Percentiles rank a stretch among this genome's conserved stretches.
These are phyloP conservation scores for Spilogale gracilis DNA, from an alignment of 2,113 vertebrate genomes.

Conservation along the genomic window DNA sequence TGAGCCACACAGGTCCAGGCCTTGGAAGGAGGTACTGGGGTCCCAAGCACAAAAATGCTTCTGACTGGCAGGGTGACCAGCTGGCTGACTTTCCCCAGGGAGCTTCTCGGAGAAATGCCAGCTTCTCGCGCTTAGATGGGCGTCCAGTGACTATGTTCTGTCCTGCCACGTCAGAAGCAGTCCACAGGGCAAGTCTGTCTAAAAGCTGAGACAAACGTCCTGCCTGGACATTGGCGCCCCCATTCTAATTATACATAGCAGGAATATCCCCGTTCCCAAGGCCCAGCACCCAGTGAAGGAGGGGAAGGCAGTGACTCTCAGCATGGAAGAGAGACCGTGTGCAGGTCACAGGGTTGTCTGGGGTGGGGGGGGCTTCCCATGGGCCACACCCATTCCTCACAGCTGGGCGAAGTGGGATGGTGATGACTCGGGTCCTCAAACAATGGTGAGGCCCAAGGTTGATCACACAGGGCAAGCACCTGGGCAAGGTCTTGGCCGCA, in stretches of 20 bases:
- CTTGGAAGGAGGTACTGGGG: not conserved
- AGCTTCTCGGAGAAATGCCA: not conserved
- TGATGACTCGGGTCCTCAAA: not conserved
- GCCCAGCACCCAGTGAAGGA: not conserved
- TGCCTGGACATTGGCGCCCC: not conserved
- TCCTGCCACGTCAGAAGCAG: not conserved
- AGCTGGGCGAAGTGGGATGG: not conserved
- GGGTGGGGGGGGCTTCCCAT: not conserved
- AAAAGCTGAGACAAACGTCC: not conserved
- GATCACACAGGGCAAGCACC: too few species aligned
- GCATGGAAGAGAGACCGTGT: too few species aligned
- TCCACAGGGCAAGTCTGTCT: not conserved
- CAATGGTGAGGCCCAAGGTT: not conserved
- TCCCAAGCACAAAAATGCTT: not conserved
- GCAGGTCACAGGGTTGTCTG: too few species aligned
- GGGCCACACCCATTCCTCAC: fast-evolving
- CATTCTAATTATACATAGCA: too few species aligned
- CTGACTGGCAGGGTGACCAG: not conserved
- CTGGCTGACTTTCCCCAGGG: not conserved
- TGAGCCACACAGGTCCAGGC: not conserved
- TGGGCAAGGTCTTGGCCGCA: not conserved
- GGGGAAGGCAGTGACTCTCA: not conserved
- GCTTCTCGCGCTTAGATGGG: too few species aligned
- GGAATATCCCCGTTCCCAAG: not conserved
- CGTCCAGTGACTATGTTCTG: not conserved